A percentile compares a stretch with the other conserved stretches of the same genome.
These are phyloP conservation scores for Drosophila nr. perissopoda DNA, from an alignment of 2,888 invertebrate genomes.

Conservation along the genomic window DNA sequence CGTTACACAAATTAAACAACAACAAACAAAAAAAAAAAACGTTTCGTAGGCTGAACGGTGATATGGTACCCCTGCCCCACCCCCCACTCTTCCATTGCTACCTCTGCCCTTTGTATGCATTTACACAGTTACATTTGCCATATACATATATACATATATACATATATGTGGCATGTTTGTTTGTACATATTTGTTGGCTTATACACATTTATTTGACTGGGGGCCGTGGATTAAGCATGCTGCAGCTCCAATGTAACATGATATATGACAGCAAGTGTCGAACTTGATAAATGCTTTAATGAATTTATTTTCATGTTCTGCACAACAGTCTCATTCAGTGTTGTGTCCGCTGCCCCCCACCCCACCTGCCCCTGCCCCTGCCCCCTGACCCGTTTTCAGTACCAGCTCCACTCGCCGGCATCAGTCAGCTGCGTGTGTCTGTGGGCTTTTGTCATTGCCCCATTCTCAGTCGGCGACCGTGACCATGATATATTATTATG, in stretches of 20 bases:
- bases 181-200: slow-evolving; percentile 21
- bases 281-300: slow-evolving; percentile 80
- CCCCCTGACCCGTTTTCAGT: neutral
- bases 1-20: slow-evolving; percentile 67
- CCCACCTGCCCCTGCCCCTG: neutral
- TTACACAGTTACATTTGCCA: slow-evolving; percentile 28
- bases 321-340: slow-evolving; percentile 22
- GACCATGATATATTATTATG: slow-evolving; percentile 79
- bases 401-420: neutral
- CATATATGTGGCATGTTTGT: slow-evolving; percentile 17
- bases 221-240: slow-evolving; percentile 74
- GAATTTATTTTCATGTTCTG: slow-evolving; percentile 75
- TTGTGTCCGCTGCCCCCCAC: neutral
- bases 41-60: slow-evolving; percentile 34
- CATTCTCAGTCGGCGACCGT: slow-evolving; percentile 67
- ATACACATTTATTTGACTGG: slow-evolving; percentile 29
- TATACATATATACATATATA: neutral
- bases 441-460: slow-evolving; percentile 39
- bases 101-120: slow-evolving; percentile 11
- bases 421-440: slow-evolving; percentile 8
- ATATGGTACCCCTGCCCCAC: slow-evolving; percentile 25
- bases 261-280: slow-evolving; percentile 77
- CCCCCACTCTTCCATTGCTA: too few species aligned
- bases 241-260: slow-evolving; percentile 60
- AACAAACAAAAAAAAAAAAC: neutral